Base-by-base conservation (phyloP, 2,113 vertebrate genomes). In the Corythornis cristatus region DNA sequence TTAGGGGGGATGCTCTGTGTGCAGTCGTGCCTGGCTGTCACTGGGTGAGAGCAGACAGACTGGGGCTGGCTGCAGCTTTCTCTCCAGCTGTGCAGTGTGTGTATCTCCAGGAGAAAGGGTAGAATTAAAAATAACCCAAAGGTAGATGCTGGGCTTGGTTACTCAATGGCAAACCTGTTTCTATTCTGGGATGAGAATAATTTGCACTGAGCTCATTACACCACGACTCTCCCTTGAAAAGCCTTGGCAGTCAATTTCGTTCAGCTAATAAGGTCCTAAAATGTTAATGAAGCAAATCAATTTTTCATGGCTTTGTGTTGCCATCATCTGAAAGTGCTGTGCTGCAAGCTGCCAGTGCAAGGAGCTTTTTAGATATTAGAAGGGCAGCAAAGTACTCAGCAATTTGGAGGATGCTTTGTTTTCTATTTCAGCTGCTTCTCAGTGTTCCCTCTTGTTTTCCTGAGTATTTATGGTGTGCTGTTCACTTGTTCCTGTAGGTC, bases 261-360 rank as follows among this genome's bases (percentile, higher is more conserved):
- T 96, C 67, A 80, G 91, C 64, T 95, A 89, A 95, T 94, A 95
- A 95, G 37, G 60, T 83, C 79, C 87, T 96, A 83, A 96, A 96
- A 96, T 95, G 96, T 93, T 96, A 96, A 96, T 94, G 96, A 95
- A 84, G 84, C 56, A 66, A 92, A 93, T 96, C 62, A 95, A 96
- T 96, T 96, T 96, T 96, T 95, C 88, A 96, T 96, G 83, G 73
- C 80, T 92, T 93, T 92, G 64, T 89, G 45, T n/a, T 80, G 74
- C 75, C 51, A 78, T 89, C 14, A 2, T 89, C 75, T 85, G 67
- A 82, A 92, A 80, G 28, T 66, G 81, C 90, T 90, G 54, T 79
- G 22, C 79, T 93, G 86, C 67, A 87, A 18, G 21, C 46, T 85
- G 48, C 45, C 33, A 73, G n/a, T 75, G 79, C 66, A 90, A 80